Conservation (phyloP, 2,797 vertebrate genomes). For the Chloroceryle inda region DNA sequence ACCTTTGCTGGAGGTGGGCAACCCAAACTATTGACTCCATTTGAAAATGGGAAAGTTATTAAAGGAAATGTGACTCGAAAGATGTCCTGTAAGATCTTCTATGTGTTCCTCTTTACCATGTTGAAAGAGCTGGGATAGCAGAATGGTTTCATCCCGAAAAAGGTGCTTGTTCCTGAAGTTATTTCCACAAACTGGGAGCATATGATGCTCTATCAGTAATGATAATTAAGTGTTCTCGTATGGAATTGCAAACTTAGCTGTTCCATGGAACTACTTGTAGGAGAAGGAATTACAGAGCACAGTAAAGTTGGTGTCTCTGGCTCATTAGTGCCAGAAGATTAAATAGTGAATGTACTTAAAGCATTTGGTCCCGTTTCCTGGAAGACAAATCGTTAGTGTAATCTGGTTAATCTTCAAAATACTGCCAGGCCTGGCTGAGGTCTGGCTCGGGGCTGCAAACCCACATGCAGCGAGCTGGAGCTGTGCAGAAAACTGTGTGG, state of each 20-base stretch:
- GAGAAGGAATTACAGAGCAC: background rate
- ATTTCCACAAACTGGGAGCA: background rate
- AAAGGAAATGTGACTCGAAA: background rate
- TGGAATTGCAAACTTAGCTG: background rate
- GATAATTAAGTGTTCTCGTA: background rate
- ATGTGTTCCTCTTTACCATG: background rate
- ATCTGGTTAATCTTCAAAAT: background rate
- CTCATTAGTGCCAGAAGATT: background rate
- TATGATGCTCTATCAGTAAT: background rate
- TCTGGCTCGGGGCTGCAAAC: background rate
- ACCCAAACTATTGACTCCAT: background rate
- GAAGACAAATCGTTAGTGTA: accelerated
- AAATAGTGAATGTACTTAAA: background rate
- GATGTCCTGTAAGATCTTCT: accelerated
- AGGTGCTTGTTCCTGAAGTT: background rate
- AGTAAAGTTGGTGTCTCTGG: background rate
- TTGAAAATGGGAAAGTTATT: background rate
- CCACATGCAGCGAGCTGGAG: background rate
- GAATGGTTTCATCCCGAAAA: background rate
- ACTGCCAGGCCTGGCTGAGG: background rate
- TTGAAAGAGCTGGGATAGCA: background rate
- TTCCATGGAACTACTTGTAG: background rate
- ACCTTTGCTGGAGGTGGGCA: too few species aligned
- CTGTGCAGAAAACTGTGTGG: background rate
- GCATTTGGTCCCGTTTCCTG: background rate